These are phyloP conservation scores for Tetrapedia diversipes DNA, from an alignment of 2,888 invertebrate genomes.

Conservation along the genomic window DNA sequence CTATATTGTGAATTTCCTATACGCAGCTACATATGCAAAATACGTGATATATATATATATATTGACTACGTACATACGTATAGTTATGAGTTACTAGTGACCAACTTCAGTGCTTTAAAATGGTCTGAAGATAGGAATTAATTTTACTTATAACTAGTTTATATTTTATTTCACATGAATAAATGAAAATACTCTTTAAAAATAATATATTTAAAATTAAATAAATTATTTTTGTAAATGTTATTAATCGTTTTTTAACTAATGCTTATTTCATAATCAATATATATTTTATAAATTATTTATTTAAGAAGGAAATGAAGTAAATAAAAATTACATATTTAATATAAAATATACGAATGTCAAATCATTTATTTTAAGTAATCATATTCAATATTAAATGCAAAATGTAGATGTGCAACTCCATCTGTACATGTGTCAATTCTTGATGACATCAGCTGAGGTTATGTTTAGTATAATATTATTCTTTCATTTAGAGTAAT, in stretches of 20 bases:
- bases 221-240: not conserved
- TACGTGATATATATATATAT: slow-evolving; percentile 13
- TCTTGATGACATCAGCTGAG: slow-evolving; percentile 11
- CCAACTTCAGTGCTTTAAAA: slow-evolving; percentile 29
- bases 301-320: not conserved
- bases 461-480: slow-evolving; percentile 16
- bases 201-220: not conserved
- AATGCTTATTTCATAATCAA: not conserved
- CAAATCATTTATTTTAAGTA: slow-evolving; percentile 30
- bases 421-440: not conserved
- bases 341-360: slow-evolving; percentile 21
- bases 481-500: slow-evolving; percentile 85
- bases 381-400: slow-evolving; percentile 16
- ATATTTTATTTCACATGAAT: not conserved
- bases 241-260: not conserved
- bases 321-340: slow-evolving; percentile 1
- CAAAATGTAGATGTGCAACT: slow-evolving; percentile 2
- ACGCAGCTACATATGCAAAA: slow-evolving; percentile 26
- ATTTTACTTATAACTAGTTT: slow-evolving; percentile 2
- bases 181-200: not conserved
- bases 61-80: slow-evolving; percentile 26
- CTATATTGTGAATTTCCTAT: slow-evolving; percentile 47
- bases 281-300: not conserved
- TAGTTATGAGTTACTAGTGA: not conserved
- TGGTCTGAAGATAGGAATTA: slow-evolving; percentile 21